Base-by-base conservation (phyloP, 2,888 invertebrate species). In the Eristalis tenax region DNA sequence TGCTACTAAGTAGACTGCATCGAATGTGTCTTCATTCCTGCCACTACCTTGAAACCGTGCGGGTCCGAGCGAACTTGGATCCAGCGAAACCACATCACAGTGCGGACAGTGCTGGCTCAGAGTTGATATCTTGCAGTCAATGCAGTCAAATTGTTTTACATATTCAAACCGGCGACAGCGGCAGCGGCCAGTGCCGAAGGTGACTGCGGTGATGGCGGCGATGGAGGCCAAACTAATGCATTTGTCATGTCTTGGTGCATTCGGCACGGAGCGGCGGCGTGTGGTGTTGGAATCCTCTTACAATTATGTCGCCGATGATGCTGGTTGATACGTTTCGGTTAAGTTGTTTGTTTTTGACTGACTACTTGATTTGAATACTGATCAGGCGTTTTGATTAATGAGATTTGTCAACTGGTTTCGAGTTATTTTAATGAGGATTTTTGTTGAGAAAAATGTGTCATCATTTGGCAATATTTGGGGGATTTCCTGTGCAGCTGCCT, bases 361-460 rank as follows among this genome's bases (percentile, higher is more conserved):
- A 66, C 61, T 80, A 22, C 70, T 80, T 71, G n/a, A 65, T 71
- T 50, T 75, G 70, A 80, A 75, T 75, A 65, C 56, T 78, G 64
- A 71, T 71, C 28, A 56, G 61, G 38, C 38, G 23, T 28, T 43
- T 61, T 66, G 59, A 76, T 75, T 40, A 80, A 84, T 80, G 66
- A 50, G 40, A 71, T 65, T 66, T 80, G 64, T 79, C 65, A 75
- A 74, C 28, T 79, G 57, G 59, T 71, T 81, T 35, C 65, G 40
- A 76, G 32, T 64, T 74, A 35, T 64, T 64, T 64, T 64, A 59
- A 59, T 59, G 59, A 23, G 26, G 59, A 26, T 59, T 59, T 23
- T 59, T 26, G 59, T 59, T 59, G 59, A 38, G 23, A 43, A 28
- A 71, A 43, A 71, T 63, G 40, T 71, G 70, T 71, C 59, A 61